phyloP scores from a whole-genome alignment of 2,888 invertebrate genomes.

The Cataglyphis albicans region DNA sequence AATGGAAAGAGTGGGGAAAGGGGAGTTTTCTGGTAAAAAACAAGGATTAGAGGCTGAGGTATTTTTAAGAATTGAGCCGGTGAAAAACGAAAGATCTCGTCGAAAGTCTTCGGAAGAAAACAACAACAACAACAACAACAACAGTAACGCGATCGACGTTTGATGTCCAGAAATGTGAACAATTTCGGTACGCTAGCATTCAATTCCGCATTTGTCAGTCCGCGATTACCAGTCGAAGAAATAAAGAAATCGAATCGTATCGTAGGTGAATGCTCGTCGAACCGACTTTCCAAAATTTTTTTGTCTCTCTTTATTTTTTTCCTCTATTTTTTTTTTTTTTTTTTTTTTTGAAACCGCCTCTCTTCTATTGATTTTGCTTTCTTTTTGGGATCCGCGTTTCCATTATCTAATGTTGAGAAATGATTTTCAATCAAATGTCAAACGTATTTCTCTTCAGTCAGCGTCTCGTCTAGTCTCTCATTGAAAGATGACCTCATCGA shows the following conservation, averaged over 20 bases:
- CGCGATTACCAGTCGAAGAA: constrained; percentile 71
- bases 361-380: constrained; percentile 42
- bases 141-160: constrained; percentile 66
- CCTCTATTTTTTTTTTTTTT: neutral
- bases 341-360: constrained; percentile 42
- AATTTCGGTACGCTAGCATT: constrained; percentile 77
- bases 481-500: constrained; percentile 80
- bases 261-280: constrained; percentile 53
- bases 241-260: constrained; percentile 70
- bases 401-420: constrained; percentile 9
- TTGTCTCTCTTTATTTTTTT: neutral
- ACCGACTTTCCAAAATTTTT: constrained; percentile 38
- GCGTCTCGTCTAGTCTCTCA: constrained; percentile 67
- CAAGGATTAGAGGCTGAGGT: neutral
- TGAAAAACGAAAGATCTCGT: constrained; percentile 64
- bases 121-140: constrained; percentile 69
- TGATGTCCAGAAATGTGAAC: constrained; percentile 62
- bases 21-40: neutral
- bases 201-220: constrained; percentile 68
- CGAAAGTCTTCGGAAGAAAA: constrained; percentile 60
- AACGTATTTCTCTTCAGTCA: constrained; percentile 40
- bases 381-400: constrained; percentile 4
- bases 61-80: constrained; percentile 35
- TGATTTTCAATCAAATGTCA: constrained; percentile 22
- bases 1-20: constrained; percentile 22